These are phyloP conservation scores for Stegana nigrithorax DNA, from an alignment of 2,888 invertebrate genomes.

Conservation along the genomic window DNA sequence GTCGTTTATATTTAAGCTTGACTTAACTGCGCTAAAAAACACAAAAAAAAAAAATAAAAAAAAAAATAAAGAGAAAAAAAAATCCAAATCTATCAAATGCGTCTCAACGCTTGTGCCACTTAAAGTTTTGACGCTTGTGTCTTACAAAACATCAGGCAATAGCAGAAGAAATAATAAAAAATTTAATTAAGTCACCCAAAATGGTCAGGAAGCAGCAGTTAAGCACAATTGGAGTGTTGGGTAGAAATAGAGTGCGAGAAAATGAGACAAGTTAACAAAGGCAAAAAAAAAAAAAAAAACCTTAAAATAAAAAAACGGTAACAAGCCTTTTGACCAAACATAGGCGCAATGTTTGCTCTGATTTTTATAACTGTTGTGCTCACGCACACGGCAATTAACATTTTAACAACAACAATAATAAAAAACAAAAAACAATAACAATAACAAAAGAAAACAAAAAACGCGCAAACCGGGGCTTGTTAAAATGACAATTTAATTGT, in stretches of 20 bases:
- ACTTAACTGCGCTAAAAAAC: neutral
- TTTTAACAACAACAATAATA: conserved; percentile 42
- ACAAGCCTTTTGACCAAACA: conserved; percentile 55
- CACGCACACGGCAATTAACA: conserved; percentile 53
- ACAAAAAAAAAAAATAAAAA: neutral
- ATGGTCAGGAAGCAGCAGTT: conserved; percentile 1
- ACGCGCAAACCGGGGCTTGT: conserved; percentile 46
- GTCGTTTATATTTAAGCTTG: neutral
- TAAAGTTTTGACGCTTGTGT: neutral
- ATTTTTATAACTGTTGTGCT: conserved; percentile 34
- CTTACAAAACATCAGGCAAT: neutral
- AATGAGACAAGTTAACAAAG: conserved; percentile 23
- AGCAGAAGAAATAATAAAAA: conserved; percentile 5
- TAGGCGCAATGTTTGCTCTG: conserved; percentile 47
- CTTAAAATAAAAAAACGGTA: conserved; percentile 25
- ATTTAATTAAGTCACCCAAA: conserved; percentile 48
- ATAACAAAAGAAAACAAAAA: no score
- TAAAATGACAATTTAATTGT: conserved; percentile 67
- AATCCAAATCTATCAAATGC: neutral
- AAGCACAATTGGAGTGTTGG: no score
- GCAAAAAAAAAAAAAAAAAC: conserved; percentile 18
- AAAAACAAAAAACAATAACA: no score
- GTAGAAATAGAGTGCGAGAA: no score
- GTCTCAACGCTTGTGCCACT: no score
- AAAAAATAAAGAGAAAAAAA: neutral